These are phyloP conservation scores for Oscheius sp. DNA, from an alignment of 2,888 invertebrate species.

Conservation along the genomic window DNA sequence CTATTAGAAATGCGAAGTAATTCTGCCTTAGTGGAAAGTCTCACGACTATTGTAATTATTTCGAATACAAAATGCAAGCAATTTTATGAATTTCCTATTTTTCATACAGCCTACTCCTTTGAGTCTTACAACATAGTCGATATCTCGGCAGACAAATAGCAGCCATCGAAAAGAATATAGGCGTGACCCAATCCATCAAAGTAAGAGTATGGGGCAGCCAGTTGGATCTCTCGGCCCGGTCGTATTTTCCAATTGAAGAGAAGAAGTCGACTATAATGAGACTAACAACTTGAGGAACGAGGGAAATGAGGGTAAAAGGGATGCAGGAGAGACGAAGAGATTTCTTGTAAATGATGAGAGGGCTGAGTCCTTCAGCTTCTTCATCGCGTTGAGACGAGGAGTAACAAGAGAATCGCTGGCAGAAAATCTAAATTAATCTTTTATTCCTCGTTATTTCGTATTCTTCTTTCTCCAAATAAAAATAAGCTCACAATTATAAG, in stretches of 20 bases:
- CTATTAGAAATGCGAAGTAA: no score
- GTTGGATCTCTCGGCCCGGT: background rate
- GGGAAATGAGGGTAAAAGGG: background rate
- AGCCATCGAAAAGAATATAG: background rate
- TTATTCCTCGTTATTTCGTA: no score
- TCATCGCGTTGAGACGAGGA: background rate
- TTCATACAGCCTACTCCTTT: no score
- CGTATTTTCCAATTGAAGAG: background rate
- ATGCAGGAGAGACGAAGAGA: background rate
- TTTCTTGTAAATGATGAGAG: background rate
- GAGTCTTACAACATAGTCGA: background rate
- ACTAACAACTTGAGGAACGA: background rate
- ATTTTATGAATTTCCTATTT: no score
- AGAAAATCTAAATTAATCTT: constrained; percentile 2
- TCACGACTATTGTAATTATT: no score
- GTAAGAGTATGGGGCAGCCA: background rate
- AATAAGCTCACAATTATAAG: background rate
- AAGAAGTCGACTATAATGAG: constrained; percentile 1
- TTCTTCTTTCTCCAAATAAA: no score
- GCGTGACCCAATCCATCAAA: constrained; percentile 1
- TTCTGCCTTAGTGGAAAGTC: no score
- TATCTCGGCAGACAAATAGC: background rate
- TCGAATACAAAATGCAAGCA: no score
- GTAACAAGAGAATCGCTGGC: constrained; percentile 7
- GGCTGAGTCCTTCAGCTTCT: background rate